Conservation (phyloP, 2,113 vertebrate genomes). For the Athene noctua region DNA sequence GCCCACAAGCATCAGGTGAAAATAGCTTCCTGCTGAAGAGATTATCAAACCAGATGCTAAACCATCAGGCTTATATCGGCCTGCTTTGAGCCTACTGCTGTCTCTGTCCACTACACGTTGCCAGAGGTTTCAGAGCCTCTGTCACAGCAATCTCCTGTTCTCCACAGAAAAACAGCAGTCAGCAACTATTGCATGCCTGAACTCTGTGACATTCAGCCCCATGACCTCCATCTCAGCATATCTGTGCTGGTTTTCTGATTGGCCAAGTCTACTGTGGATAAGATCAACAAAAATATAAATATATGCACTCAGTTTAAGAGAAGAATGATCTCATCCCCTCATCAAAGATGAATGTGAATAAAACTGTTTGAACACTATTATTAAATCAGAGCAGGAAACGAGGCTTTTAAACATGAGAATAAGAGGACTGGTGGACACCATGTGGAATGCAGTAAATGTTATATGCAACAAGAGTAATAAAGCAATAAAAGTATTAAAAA, state of each 20-base stretch:
- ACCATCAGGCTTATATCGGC: not conserved
- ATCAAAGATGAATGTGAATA: not conserved
- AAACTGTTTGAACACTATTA: not conserved
- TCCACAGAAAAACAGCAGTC: not conserved
- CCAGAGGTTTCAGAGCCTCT: constrained; percentile 34
- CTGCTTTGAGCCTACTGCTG: not conserved
- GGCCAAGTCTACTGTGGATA: not conserved
- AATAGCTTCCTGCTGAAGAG: not conserved
- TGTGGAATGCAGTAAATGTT: not conserved
- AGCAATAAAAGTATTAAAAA: not conserved
- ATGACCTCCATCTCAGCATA: constrained; percentile 16
- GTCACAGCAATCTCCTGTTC: not conserved
- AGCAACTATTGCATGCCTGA: not conserved
- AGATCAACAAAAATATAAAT: constrained; percentile 34
- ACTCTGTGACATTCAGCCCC: not conserved
- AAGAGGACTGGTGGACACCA: not conserved
- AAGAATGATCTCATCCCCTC: not conserved
- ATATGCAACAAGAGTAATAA: not conserved
- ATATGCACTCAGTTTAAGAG: not conserved
- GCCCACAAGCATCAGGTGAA: not conserved
- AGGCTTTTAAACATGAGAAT: not conserved
- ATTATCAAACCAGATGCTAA: not conserved
- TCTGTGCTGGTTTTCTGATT: not conserved
- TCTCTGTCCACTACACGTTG: not conserved
- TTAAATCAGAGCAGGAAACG: not conserved